Evolutionary conservation across 2,888 invertebrate species (phyloP).

Genomic region (Xanthorhoe spadicearia): DNA sequence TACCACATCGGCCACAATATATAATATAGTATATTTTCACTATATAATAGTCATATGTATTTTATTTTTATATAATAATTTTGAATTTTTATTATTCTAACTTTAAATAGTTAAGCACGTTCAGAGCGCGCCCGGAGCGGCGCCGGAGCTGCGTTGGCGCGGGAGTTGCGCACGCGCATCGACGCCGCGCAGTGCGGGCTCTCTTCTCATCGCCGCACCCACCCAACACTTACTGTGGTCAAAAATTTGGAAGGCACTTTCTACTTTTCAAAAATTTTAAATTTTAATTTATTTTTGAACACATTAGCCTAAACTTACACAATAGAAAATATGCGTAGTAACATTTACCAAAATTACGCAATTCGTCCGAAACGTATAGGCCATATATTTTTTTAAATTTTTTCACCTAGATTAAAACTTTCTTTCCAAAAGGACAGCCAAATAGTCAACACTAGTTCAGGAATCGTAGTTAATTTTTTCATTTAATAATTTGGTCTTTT

Average conservation of each 20-base stretch:
- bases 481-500: conserved; percentile 80
- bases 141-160: conserved; percentile 14
- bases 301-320: conserved; percentile 89
- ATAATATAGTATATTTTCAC: conserved; percentile 82
- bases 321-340: conserved; percentile 85
- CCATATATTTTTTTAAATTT: conserved; percentile 72
- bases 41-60: conserved; percentile 85
- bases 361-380: conserved; percentile 82
- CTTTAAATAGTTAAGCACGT: conserved; percentile 80
- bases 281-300: conserved; percentile 87
- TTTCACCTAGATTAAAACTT: conserved; percentile 73
- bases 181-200: conserved; percentile 11
- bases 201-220: conserved; percentile 79
- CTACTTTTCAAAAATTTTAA: conserved; percentile 87
- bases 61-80: conserved; percentile 84
- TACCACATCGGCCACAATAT: conserved; percentile 86
- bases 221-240: conserved; percentile 86
- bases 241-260: conserved; percentile 92
- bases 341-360: conserved; percentile 85
- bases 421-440: conserved; percentile 83
- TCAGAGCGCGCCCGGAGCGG: conserved; percentile 53
- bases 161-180: not conserved
- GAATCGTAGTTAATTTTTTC: conserved; percentile 76
- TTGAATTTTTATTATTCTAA: conserved; percentile 84
- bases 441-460: conserved; percentile 80